Conservation (phyloP, 2,888 invertebrate genomes). For the Dexiosoma caninum region DNA sequence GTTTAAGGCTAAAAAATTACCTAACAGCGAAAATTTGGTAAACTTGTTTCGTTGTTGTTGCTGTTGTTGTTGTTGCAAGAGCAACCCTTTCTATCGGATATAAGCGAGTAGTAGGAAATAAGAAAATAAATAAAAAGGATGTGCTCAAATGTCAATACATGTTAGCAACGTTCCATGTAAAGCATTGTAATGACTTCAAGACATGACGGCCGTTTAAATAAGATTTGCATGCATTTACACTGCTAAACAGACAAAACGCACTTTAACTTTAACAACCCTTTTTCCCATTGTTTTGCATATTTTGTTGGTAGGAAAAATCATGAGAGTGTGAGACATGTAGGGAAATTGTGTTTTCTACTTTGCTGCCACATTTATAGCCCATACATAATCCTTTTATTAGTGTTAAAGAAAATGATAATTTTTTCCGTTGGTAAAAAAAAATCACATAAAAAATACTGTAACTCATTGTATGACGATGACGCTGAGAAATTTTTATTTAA, state of each 20-base stretch:
- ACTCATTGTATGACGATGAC: constrained; percentile 18
- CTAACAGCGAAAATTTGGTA: not conserved
- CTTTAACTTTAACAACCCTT: constrained; percentile 44
- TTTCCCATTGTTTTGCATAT: constrained; percentile 53
- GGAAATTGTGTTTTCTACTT: constrained; percentile 21
- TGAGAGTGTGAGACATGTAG: not conserved
- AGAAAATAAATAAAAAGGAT: not conserved
- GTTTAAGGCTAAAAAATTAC: not conserved
- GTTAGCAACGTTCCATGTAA: constrained; percentile 37
- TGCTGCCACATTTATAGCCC: constrained; percentile 75
- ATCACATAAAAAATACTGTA: not conserved
- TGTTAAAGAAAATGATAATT: constrained; percentile 65
- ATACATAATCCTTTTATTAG: constrained; percentile 77
- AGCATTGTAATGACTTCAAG: constrained; percentile 22
- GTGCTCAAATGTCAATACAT: constrained; percentile 50
- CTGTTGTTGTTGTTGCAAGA: not conserved
- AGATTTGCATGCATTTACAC: constrained; percentile 67
- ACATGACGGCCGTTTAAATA: constrained; percentile 60
- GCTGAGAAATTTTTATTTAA: constrained; percentile 61
- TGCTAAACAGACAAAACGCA: not conserved
- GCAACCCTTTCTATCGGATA: constrained; percentile 46
- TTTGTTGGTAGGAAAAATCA: not conserved
- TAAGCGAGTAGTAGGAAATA: not conserved
- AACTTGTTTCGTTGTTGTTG: not conserved
- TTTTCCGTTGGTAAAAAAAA: too few relatives aligned